Base-by-base conservation (phyloP, 2,113 vertebrate genomes). In the Pluvianellus socialis region DNA sequence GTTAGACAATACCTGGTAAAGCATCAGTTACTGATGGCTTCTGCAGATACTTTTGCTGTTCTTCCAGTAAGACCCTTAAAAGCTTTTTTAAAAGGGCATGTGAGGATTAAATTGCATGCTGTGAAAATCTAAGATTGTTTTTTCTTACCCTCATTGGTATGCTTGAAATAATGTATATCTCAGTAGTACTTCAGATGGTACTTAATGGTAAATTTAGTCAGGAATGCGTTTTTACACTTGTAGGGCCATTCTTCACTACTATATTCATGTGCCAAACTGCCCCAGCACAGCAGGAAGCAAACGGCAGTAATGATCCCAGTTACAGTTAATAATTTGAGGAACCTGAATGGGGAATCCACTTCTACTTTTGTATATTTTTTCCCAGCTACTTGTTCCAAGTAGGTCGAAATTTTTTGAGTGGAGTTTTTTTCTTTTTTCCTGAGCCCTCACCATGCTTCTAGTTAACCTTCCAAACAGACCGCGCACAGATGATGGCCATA, bases 141-240 rank as follows among this genome's bases (percentile, higher is more conserved):
- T 20, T 7, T 16, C 2, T 15, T 12, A 17, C 3, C 14, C 16
- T 9, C 27, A 35, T 24, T 88, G 10, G 12, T 70, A 59, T 63
- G 16, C 18, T 86, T 58, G 53, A 92, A 89, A 79, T 70, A 76
- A 47, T 55, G 27, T 47, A 24, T 62, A 70, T 73, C 35, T 88
- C 24, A 55, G 26, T 76, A 50, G 24, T 63, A 55, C 17, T 76
- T 91, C 35, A 90, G 59, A n/a, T 87, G 79, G 47, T 30, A 27
- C 10, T 56, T 85, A 89, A 67, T 70, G 49, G 55, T 66, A 92
- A 90, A 33, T 92, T 66, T 86, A 92, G 70, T 58, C 50, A 77
- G 82, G 30, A 90, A 77, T 80, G 58, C 1, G 0, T 75, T 96
- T 87, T 92, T 21, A 50, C 53, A 72, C 56, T 65, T 71, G 15